These are phyloP conservation scores for Carassius gibelio DNA, from an alignment of 2,113 vertebrate species.

Conservation along the genomic window DNA sequence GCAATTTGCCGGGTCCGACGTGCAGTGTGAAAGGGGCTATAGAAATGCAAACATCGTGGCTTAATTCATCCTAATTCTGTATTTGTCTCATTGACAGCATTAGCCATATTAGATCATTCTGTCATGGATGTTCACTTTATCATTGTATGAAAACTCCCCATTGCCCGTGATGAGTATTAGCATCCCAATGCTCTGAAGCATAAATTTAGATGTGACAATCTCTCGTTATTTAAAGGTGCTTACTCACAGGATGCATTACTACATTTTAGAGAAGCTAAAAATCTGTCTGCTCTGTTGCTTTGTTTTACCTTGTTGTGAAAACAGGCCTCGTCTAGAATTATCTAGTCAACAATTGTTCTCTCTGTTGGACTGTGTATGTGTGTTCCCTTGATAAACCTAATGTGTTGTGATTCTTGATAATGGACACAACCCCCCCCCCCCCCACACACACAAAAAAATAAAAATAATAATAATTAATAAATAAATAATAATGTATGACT, in stretches of 20 bases:
- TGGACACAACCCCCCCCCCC: constrained; percentile 3
- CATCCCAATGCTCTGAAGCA: constrained; percentile 41
- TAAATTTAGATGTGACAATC: constrained; percentile 61
- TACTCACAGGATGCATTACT: constrained; percentile 42
- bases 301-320: constrained; percentile 40
- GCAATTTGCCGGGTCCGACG: too few species aligned
- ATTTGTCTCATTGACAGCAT: constrained; percentile 53
- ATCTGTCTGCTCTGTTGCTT: neutral
- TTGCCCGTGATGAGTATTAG: constrained; percentile 61
- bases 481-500: constrained; percentile 1
- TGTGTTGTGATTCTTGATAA: constrained; percentile 22
- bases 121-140: constrained; percentile 31
- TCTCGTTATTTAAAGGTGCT: constrained; percentile 53
- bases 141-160: constrained; percentile 28
- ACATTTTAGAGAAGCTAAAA: neutral
- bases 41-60: constrained; percentile 39
- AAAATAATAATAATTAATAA: too few species aligned
- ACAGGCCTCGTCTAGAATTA: neutral
- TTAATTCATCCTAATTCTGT: constrained; percentile 51
- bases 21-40: too few species aligned
- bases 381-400: neutral
- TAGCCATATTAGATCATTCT: constrained; percentile 45
- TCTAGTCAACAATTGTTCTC: neutral
- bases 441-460: neutral
- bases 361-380: neutral